These are phyloP conservation scores for Erebia ligea DNA, from an alignment of 2,888 invertebrate species.

Conservation along the genomic window DNA sequence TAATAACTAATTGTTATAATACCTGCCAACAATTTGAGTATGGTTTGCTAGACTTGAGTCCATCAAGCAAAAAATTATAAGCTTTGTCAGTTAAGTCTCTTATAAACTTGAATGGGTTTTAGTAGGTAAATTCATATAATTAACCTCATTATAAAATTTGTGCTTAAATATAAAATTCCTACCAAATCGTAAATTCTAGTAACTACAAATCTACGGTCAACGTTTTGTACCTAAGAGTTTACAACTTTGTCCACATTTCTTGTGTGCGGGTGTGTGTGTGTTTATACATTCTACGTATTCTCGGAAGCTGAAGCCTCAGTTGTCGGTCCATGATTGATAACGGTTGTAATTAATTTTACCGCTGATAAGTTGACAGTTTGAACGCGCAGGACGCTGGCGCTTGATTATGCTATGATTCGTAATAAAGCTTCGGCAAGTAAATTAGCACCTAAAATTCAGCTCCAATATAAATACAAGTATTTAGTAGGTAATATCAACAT, in stretches of 20 bases:
- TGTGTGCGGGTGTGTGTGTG: neutral
- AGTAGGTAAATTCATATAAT: no score
- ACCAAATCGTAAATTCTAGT: no score
- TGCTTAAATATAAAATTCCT: no score
- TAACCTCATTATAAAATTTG: no score
- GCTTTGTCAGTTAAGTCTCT: no score
- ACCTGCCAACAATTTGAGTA: neutral
- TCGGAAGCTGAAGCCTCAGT: conserved; percentile 41
- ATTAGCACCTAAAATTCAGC: conserved; percentile 35
- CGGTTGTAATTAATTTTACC: conserved; percentile 65
- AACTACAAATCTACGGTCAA: neutral
- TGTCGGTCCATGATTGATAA: conserved; percentile 64
- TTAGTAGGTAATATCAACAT: neutral
- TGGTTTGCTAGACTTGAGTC: no score
- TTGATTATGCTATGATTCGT: conserved; percentile 53
- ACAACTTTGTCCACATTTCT: neutral
- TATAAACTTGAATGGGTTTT: no score
- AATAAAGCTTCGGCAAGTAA: conserved; percentile 42
- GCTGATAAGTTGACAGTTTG: conserved; percentile 67
- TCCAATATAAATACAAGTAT: neutral
- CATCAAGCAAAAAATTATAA: no score
- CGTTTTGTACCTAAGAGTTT: neutral
- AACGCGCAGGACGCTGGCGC: conserved; percentile 52
- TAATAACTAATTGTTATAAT: neutral
- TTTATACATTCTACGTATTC: neutral